Conservation (phyloP, 2,797 vertebrate genomes). For the Gadopsis marmoratus region DNA sequence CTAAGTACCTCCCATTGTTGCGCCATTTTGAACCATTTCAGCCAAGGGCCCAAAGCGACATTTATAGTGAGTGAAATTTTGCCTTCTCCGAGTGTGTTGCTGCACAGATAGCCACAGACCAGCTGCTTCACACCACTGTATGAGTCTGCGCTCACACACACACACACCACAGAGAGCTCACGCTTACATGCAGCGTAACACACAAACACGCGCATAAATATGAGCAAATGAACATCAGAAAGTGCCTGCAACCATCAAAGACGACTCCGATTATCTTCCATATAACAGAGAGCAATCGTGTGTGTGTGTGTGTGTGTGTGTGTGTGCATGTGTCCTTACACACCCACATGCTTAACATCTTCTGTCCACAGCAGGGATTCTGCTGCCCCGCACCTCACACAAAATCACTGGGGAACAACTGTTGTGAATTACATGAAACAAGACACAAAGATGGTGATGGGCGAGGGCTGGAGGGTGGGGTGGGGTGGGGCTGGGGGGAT, state of each 20-base stretch:
- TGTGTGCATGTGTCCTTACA: slow-evolving; percentile 35
- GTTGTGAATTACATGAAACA: slow-evolving; percentile 63
- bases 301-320: slow-evolving; percentile 8
- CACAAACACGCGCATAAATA: slow-evolving; percentile 31
- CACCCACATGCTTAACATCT: slow-evolving; percentile 53
- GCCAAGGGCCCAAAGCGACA: slow-evolving; percentile 67
- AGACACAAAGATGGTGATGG: slow-evolving; percentile 52
- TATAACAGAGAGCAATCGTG: slow-evolving; percentile 9
- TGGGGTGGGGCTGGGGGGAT: slow-evolving; percentile 28
- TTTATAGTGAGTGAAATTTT: slow-evolving; percentile 66
- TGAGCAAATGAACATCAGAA: slow-evolving; percentile 29
- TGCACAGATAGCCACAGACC: slow-evolving; percentile 64
- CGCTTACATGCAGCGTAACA: slow-evolving; percentile 28
- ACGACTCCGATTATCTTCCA: slow-evolving; percentile 2
- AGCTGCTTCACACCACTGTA: slow-evolving; percentile 67
- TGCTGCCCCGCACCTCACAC: slow-evolving; percentile 40
- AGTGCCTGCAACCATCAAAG: slow-evolving; percentile 18
- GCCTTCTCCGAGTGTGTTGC: slow-evolving; percentile 47
- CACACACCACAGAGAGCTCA: slow-evolving; percentile 12
- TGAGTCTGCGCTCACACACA: slow-evolving; percentile 38
- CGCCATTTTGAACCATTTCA: slow-evolving; percentile 78
- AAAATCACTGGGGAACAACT: slow-evolving; percentile 52
- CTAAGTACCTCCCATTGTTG: slow-evolving; percentile 70
- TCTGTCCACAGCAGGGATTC: slow-evolving; percentile 55
- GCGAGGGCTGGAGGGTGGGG: slow-evolving; percentile 2